Evolutionary conservation across 2,888 invertebrate species (phyloP), one percentile per base, ranked within the genome.

Genomic region (Pterostichus niger): DNA sequence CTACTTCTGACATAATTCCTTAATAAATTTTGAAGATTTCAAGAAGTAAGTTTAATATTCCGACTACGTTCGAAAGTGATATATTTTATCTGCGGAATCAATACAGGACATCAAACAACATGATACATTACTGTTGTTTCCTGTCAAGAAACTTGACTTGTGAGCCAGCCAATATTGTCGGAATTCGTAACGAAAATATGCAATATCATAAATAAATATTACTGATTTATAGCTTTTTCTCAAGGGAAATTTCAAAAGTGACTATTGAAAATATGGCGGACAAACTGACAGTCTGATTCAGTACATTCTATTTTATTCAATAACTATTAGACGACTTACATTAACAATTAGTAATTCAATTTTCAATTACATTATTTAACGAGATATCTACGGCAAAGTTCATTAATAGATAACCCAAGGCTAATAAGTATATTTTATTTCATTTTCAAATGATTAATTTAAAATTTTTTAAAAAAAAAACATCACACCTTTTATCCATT

Each of bases 181-280:
- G 24, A 71, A 68, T 59, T 24, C 31, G 13, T 5, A 59, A 59
- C 5, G 17, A 24, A 59, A 46, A 71, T 71, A 71, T 71, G 71
- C 71, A 71, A 59, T 59, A 59, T 59, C 59, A 59, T 59, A 59
- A 17, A 71, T 71, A 71, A 71, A 71, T 71, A 71, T 71, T 7
- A 17, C 46, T 17, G 71, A 71, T 71, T 71, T 64, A 64, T 64
- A 33, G 35, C 64, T 13, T 10, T 35, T 49, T 13, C 49, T 13
- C 49, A 13, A 33, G 33, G 64, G 64, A 64, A 64, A 64, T 64
- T 64, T 33, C n/a, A 35, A 64, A 64, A 10, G 33, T 33, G 33
- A 64, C 64, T n/a, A 11, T 11, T 11, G 49, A 49, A 49, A 49
- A 49, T 11, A 49, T 2, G 5, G 49, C 24, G 1, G 2, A 24